Conservation (phyloP, 2,797 vertebrate species). For the Gymnothorax reevesii region DNA sequence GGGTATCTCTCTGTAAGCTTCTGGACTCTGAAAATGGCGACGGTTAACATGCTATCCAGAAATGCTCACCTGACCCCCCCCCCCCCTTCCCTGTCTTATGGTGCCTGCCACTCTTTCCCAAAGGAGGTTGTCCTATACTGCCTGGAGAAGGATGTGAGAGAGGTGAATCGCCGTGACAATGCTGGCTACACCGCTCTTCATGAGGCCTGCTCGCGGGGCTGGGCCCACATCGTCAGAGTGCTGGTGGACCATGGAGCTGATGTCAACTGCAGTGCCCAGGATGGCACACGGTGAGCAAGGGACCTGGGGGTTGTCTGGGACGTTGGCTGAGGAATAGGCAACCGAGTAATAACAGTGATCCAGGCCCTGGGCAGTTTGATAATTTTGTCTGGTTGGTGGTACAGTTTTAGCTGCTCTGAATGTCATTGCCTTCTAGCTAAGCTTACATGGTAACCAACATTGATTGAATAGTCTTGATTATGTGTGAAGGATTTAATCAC, state of each 20-base stretch:
- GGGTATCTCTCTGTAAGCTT: too few relatives aligned
- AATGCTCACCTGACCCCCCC: neutral
- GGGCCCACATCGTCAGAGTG: conserved; percentile 90
- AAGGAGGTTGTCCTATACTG: conserved; percentile 97
- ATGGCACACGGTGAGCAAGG: conserved; percentile 87
- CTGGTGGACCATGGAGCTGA: conserved; percentile 92
- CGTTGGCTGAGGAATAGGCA: neutral
- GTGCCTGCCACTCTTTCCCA: neutral
- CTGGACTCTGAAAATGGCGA: neutral
- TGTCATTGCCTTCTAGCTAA: neutral
- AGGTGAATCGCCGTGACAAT: conserved; percentile 94
- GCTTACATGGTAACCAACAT: neutral
- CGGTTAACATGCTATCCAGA: neutral
- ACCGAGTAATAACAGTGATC: neutral
- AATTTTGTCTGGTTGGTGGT: neutral
- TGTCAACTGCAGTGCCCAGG: conserved; percentile 96
- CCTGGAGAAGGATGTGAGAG: conserved; percentile 90
- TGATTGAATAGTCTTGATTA: neutral
- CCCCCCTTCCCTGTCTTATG: neutral
- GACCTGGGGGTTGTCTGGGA: neutral
- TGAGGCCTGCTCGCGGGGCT: conserved; percentile 91
- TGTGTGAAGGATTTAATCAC: neutral
- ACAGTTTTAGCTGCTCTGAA: neutral
- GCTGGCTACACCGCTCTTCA: conserved; percentile 96
- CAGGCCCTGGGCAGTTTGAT: neutral